Percentiles rank a stretch among this genome's conserved stretches.
phyloP scores from a whole-genome alignment of 2,113 vertebrate genomes.

The Danionella cerebrum region DNA sequence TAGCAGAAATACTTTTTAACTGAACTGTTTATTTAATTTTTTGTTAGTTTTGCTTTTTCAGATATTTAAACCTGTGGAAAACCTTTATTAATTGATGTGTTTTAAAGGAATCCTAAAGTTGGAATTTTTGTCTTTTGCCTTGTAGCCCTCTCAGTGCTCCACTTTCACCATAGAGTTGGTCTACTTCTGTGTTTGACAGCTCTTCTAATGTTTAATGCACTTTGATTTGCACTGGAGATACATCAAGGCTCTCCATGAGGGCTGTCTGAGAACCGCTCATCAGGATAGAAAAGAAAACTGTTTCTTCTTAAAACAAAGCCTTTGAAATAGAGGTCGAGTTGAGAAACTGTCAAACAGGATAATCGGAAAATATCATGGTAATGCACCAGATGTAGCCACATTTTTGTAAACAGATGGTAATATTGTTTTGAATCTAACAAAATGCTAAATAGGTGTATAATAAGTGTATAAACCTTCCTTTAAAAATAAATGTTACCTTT shows the following conservation, averaged over 20 bases:
- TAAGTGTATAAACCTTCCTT: too few relatives aligned
- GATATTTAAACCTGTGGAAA: too few relatives aligned
- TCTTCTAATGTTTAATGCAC: constrained; percentile 94
- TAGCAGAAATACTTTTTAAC: too few relatives aligned
- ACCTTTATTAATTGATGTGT: too few relatives aligned
- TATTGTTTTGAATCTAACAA: too few relatives aligned
- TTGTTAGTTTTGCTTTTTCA: too few relatives aligned
- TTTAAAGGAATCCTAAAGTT: constrained; percentile 26
- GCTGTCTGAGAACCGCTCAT: constrained; percentile 18
- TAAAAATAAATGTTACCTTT: too few relatives aligned
- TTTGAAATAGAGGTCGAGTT: constrained; percentile 9
- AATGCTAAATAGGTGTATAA: too few relatives aligned
- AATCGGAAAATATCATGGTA: background rate
- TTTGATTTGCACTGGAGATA: constrained; percentile 80
- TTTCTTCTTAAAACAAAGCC: background rate
- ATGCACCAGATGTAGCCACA: background rate
- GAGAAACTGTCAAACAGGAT: background rate
- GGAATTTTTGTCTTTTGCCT: constrained; percentile 26
- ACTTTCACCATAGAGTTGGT: constrained; percentile 59
- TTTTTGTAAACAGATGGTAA: too few relatives aligned
- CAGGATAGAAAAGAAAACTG: constrained; percentile 7
- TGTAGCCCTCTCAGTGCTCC: constrained; percentile 50
- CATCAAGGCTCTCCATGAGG: constrained; percentile 57
- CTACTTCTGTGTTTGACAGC: constrained; percentile 65
- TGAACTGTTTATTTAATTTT: too few relatives aligned